Conservation (phyloP, 2,797 vertebrate genomes). For the Euthynnus affinis region DNA sequence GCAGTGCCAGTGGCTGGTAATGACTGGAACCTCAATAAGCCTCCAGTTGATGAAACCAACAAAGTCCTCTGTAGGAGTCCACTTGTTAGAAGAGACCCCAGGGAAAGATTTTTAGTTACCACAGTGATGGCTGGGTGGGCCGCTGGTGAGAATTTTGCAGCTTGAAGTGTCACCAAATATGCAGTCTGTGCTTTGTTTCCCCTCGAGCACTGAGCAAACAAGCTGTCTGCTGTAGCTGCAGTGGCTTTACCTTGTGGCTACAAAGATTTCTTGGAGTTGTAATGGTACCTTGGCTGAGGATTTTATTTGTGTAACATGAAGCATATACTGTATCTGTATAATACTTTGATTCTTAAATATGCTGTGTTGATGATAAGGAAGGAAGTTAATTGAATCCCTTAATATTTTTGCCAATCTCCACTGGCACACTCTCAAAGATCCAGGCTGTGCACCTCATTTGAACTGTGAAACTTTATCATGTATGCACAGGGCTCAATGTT, state of each 20-base stretch:
- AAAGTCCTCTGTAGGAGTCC: conserved; percentile 51
- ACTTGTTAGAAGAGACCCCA: conserved; percentile 61
- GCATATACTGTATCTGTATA: conserved; percentile 33
- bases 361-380: conserved; percentile 69
- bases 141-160: conserved; percentile 60
- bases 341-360: conserved; percentile 69
- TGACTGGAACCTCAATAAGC: conserved; percentile 51
- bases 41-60: conserved; percentile 55
- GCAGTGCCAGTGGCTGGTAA: conserved; percentile 47
- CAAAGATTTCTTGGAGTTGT: conserved; percentile 22
- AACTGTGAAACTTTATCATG: conserved; percentile 72
- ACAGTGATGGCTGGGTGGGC: conserved; percentile 61
- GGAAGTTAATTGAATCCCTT: conserved; percentile 68
- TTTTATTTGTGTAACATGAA: conserved; percentile 51
- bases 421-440: conserved; percentile 60
- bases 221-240: conserved; percentile 51
- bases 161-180: conserved; percentile 61
- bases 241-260: conserved; percentile 18
- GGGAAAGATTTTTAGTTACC: conserved; percentile 58
- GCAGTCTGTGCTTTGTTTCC: conserved; percentile 50
- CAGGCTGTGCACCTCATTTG: conserved; percentile 57
- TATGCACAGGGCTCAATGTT: conserved; percentile 64
- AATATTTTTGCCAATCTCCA: conserved; percentile 67
- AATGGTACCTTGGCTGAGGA: conserved; percentile 34
- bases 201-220: conserved; percentile 54